Base-by-base conservation (phyloP, 37 sponge, comb jelly and placozoan genomes). In the Petrosia ficiformis region DNA sequence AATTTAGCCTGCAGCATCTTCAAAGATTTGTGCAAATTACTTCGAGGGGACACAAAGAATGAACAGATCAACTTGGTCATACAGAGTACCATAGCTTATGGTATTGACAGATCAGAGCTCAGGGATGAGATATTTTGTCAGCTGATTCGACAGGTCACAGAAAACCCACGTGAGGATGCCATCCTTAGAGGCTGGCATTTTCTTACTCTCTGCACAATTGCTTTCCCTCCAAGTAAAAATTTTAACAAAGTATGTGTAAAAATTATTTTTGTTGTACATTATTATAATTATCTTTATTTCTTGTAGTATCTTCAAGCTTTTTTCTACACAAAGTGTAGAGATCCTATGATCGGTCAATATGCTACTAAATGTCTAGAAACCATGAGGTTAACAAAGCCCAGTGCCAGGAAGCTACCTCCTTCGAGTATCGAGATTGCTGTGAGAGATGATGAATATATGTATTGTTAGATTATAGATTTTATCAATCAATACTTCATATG, bases 81-180 rank as follows among this genome's bases (percentile, higher is more conserved):
- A 39, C 97, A 96, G 73, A 86, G 87, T 74, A 93, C 91, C 58
- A 87, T 96, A 32, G 97, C 94, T 6, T 93, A 96, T 65, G 97
- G 91, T 38, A 90, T 96, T 29, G 94, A 96, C 30, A 65, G 94
- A 42, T 75, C 88, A 16, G 97, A 96, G 60, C 84, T 96, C 61
- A 81, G 97, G 38, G 97, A 96, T 73, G 97, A 96, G 79, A 87
- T 96, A 21, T 93, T 90, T 71, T 93, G 93, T 36, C 97, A 96
- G 82, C 71, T 96, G 35, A 96, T 96, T 1, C 74, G 94, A 25
- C 97, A 96, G 74, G 69, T 86, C 58, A 87, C 94, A 4, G 84
- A 93, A n/a, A 94, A 90, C 69, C 97, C 97, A 21, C 82, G 68
- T 41, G 83, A 83, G 19, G 97, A 93, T 22, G 39, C 84, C 11